Evolutionary conservation across 92 coral and sea anemone species (phyloP), one percentile per base, ranked within the genome.

Genomic region (Plumapathes pennacea): DNA sequence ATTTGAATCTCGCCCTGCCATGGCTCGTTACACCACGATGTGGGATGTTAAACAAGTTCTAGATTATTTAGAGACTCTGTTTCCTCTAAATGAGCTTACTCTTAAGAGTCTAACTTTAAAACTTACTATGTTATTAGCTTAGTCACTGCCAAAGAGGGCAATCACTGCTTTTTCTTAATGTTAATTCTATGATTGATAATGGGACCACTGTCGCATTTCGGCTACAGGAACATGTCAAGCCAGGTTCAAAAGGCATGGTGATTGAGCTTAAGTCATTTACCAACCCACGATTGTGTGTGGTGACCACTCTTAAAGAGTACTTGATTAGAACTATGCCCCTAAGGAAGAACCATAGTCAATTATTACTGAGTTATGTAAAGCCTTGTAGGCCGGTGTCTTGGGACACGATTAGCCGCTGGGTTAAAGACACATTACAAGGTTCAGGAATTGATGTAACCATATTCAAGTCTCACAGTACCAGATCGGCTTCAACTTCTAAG

Each of bases 101-200:
- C 51, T 44, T 25, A 11, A 17, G 19, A 21, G 47, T 17, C 14
- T 29, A 19, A 38, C 54, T 10, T 36, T 38, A 27, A 43, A 51
- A 3, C 58, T 51, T 14, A 29, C 38, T 25, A 13, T 51, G 58
- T 51, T 46, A 19, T 19, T 46, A 46, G 53, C 53, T 46, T n/a
- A n/a, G n/a, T n/a, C n/a, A n/a, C n/a, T n/a, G 58, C 19, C 77
- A 59, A 27, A 49, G 60, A 13, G 60, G 60, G 22, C 60, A 70
- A 54, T 58, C 69, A 1, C 54, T 25, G 11, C 28, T 20, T 19
- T 3, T 42, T 14, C n/a, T 10, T 7, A 14, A 42, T 42, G 22
- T 2, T 7, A 7, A 42, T 42, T 7, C 5, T 13, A 13, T 42
- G 48, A 42, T 14, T 6, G 48, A 42, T 6, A 42, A 13, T 42